Percentiles rank a stretch among this genome's conserved stretches.
These are phyloP conservation scores for Allacma fusca DNA, from an alignment of 2,888 invertebrate genomes.

Conservation along the genomic window DNA sequence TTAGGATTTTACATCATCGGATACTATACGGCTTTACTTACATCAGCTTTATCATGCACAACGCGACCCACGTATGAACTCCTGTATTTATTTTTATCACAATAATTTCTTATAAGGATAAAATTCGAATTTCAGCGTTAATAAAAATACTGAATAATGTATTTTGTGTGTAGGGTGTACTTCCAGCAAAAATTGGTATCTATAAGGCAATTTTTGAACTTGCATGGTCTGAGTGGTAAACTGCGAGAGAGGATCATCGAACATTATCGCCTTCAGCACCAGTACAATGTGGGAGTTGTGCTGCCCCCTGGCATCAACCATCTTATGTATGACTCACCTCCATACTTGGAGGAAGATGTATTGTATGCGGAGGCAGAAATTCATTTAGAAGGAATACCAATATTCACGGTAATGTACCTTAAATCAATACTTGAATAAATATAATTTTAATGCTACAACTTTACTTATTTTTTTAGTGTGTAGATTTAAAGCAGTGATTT, in stretches of 20 bases:
- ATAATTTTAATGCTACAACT: background rate
- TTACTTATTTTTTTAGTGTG: background rate
- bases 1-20: conserved; percentile 55
- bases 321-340: conserved; percentile 57
- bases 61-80: conserved; percentile 54
- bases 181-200: conserved; percentile 56
- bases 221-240: conserved; percentile 47
- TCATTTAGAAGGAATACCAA: conserved; percentile 56
- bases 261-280: conserved; percentile 54
- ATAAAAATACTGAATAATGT: too few species aligned
- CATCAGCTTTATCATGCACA: conserved; percentile 55
- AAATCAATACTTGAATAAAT: too few species aligned
- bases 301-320: conserved; percentile 39
- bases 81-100: background rate
- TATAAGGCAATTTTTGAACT: conserved; percentile 52
- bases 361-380: conserved; percentile 52
- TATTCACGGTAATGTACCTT: conserved; percentile 54
- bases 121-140: too few species aligned
- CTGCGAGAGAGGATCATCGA: conserved; percentile 52
- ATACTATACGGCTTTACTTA: conserved; percentile 57
- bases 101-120: too few species aligned
- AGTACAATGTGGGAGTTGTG: conserved; percentile 48
- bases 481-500: too few species aligned
- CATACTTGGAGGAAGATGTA: conserved; percentile 55
- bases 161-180: conserved; percentile 47